Percentiles rank a stretch among this genome's conserved stretches.
phyloP scores from a whole-genome alignment of 1,140 invertebrate genomes.

The Zaprionus taronus region DNA sequence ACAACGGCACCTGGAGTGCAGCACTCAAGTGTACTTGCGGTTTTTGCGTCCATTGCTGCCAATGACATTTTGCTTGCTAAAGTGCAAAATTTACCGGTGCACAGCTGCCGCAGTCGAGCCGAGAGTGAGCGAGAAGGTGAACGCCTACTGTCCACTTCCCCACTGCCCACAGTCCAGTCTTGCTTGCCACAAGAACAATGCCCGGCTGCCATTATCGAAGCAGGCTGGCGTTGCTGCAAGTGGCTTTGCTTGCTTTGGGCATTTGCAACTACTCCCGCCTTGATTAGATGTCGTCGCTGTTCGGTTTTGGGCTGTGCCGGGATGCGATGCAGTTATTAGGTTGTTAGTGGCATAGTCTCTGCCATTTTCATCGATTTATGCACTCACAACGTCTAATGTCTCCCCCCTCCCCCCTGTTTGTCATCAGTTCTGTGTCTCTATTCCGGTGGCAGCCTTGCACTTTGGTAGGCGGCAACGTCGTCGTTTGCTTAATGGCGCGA shows the following conservation, averaged over 20 bases:
- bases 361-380: slow-evolving; percentile 80
- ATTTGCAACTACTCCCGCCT: slow-evolving; percentile 58
- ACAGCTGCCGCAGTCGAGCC: slow-evolving; percentile 31
- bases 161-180: slow-evolving; percentile 37
- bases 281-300: slow-evolving; percentile 73
- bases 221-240: slow-evolving; percentile 57
- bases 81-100: slow-evolving; percentile 82
- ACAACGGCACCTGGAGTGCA: slow-evolving; percentile 80
- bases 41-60: slow-evolving; percentile 81
- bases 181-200: slow-evolving; percentile 65
- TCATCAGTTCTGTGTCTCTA: background rate
- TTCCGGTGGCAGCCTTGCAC: slow-evolving; percentile 18
- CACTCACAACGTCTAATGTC: slow-evolving; percentile 73
- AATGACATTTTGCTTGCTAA: slow-evolving; percentile 81
- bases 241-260: slow-evolving; percentile 73
- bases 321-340: slow-evolving; percentile 72
- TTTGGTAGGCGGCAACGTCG: slow-evolving; percentile 27
- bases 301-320: slow-evolving; percentile 42
- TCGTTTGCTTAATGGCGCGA: slow-evolving; percentile 71
- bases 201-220: slow-evolving; percentile 36
- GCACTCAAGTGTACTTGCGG: slow-evolving; percentile 82
- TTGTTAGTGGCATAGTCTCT: slow-evolving; percentile 79
- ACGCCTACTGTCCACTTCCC: slow-evolving; percentile 1
- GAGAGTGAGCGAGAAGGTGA: background rate
- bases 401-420: too few relatives aligned